Evolutionary conservation across 2,113 vertebrate species (phyloP).

Genomic region (Xiphorhynchus elegans): DNA sequence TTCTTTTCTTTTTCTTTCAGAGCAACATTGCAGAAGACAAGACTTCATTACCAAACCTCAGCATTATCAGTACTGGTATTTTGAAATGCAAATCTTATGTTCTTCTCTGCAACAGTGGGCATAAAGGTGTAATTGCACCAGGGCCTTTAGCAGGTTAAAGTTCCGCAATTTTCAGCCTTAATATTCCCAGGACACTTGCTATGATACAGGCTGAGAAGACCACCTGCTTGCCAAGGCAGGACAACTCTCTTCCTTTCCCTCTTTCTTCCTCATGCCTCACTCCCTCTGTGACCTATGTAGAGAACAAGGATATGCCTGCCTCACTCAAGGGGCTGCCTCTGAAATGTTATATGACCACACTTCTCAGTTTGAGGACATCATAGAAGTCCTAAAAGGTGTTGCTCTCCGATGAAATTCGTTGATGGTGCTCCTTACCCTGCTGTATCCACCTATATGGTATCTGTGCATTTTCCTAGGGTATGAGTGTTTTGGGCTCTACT

Average conservation of each 20-base stretch:
- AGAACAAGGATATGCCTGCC: not conserved
- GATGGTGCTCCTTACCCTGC: too few species aligned
- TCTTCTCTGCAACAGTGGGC: not conserved
- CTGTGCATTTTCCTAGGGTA: not conserved
- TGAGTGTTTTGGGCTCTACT: accelerated
- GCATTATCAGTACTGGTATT: not conserved
- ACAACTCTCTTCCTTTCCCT: not conserved
- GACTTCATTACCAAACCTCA: not conserved
- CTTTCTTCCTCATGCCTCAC: not conserved
- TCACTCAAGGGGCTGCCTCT: accelerated
- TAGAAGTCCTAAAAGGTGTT: not conserved
- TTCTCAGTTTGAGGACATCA: not conserved
- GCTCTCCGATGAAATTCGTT: not conserved
- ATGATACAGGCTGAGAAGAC: not conserved
- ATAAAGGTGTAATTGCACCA: not conserved
- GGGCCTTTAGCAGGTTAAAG: not conserved
- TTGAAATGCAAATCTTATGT: not conserved
- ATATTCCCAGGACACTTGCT: not conserved
- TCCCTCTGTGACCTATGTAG: accelerated
- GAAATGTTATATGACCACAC: accelerated
- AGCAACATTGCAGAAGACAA: not conserved
- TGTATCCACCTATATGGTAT: accelerated
- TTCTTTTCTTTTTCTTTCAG: not conserved
- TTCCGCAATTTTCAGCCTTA: not conserved
- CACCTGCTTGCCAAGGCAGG: not conserved